phyloP scores from a whole-genome alignment of 2,888 invertebrate species.

The Octonoba sinensis region DNA sequence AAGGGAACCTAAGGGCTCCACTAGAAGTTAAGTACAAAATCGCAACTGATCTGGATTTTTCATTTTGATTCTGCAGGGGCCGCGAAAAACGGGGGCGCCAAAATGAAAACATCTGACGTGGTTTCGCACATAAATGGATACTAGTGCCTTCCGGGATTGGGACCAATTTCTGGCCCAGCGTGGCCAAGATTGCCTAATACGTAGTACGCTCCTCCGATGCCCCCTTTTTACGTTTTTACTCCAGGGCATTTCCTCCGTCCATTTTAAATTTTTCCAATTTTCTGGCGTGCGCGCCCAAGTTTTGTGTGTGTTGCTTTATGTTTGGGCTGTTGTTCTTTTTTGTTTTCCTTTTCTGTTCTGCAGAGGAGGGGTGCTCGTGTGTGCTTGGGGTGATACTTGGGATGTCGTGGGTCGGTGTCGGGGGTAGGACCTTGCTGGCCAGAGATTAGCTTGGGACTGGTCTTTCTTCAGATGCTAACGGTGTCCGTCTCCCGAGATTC shows the following conservation, averaged over 20 bases:
- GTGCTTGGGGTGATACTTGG: background rate
- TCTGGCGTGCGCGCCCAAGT: conserved; percentile 11
- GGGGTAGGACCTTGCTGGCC: conserved; percentile 44
- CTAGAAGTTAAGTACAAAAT: conserved; percentile 49
- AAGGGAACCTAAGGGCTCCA: background rate
- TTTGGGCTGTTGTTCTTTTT: conserved; percentile 19
- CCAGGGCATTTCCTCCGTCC: conserved; percentile 39
- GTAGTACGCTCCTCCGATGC: conserved; percentile 30
- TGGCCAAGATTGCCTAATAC: conserved; percentile 59
- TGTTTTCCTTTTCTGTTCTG: conserved; percentile 1
- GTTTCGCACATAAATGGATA: conserved; percentile 57
- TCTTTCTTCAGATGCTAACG: conserved; percentile 9
- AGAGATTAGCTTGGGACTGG: conserved; percentile 53
- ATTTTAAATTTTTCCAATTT: conserved; percentile 58
- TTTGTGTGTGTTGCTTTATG: conserved; percentile 3
- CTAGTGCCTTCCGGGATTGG: conserved; percentile 31
- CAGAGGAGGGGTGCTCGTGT: background rate
- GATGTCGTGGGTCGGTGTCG: conserved; percentile 36
- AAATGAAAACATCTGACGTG: conserved; percentile 26
- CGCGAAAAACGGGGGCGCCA: conserved; percentile 5
- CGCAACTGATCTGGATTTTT: conserved; percentile 60
- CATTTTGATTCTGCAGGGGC: conserved; percentile 52
- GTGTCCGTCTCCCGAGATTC: conserved; percentile 36
- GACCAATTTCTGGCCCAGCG: conserved; percentile 36
- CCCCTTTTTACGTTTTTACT: conserved; percentile 24